These are phyloP conservation scores for Athene cunicularia DNA, from an alignment of 2,113 vertebrate species.

Conservation along the genomic window DNA sequence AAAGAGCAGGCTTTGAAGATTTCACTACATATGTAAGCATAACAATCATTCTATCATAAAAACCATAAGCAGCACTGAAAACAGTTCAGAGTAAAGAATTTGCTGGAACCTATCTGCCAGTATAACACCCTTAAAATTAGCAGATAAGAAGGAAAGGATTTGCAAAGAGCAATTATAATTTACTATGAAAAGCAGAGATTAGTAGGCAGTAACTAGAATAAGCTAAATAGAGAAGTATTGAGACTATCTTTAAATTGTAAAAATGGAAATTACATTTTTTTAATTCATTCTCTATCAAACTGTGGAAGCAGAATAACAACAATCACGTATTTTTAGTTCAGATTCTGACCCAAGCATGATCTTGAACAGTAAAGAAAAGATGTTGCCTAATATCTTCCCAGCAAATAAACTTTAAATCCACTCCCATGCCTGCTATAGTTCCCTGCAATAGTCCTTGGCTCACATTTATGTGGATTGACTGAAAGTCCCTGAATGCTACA, in stretches of 20 bases:
- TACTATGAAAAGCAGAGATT: constrained; percentile 8
- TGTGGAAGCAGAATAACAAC: neutral
- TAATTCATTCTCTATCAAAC: neutral
- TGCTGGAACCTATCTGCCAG: neutral
- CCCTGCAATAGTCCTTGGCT: neutral
- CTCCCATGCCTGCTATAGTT: neutral
- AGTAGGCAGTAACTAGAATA: neutral
- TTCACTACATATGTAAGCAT: neutral
- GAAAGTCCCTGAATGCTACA: neutral
- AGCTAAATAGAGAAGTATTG: neutral
- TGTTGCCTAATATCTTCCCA: neutral
- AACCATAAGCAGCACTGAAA: neutral
- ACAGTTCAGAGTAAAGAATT: neutral
- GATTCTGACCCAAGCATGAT: neutral
- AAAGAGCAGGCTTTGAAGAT: neutral
- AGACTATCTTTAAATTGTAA: neutral
- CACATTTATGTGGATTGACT: neutral
- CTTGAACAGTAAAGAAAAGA: neutral
- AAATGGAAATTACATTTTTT: neutral
- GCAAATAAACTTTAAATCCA: neutral
- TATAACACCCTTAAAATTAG: neutral
- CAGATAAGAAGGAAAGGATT: constrained; percentile 1
- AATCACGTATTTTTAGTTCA: neutral
- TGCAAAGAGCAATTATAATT: neutral
- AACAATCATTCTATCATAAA: neutral